phyloP scores from a whole-genome alignment of 2,888 invertebrate species.

The Scaptomyza caliginosa region DNA sequence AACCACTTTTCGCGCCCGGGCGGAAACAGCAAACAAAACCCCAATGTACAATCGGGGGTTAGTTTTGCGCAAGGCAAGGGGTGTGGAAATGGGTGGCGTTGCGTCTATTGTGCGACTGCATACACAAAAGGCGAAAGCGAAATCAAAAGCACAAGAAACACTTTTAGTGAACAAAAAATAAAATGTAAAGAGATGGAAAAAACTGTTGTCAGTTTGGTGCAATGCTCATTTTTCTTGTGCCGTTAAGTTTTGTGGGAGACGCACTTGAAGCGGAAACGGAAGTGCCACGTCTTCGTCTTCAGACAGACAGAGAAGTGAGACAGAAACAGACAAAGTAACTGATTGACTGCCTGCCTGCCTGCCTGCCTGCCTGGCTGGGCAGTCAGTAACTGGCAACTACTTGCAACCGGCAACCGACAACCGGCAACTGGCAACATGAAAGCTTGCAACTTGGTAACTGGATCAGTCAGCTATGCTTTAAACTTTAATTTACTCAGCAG shows the following conservation, averaged over 20 bases:
- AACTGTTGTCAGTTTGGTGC: slow-evolving; percentile 67
- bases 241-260: slow-evolving; percentile 3
- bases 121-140: slow-evolving; percentile 53
- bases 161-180: slow-evolving; percentile 30
- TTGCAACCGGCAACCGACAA: slow-evolving; percentile 17
- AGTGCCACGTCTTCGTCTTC: slow-evolving; percentile 77
- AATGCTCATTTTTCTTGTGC: slow-evolving; percentile 61
- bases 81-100: not conserved
- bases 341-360: slow-evolving; percentile 60
- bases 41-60: not conserved
- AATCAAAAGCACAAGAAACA: slow-evolving; percentile 60
- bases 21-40: slow-evolving; percentile 63
- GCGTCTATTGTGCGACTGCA: slow-evolving; percentile 37
- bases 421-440: slow-evolving; percentile 16
- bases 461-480: slow-evolving; percentile 30
- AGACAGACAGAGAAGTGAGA: slow-evolving; percentile 11
- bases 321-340: slow-evolving; percentile 30
- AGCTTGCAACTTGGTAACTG: slow-evolving; percentile 36
- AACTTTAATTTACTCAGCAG: slow-evolving; percentile 35
- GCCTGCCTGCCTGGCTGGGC: no score
- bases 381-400: slow-evolving; percentile 18
- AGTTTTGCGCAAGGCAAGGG: not conserved
- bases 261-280: slow-evolving; percentile 70
- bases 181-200: not conserved
- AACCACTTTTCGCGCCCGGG: slow-evolving; percentile 67